Evolutionary conservation across 2,888 invertebrate genomes (phyloP).

Genomic region (Coenonympha glycerion): DNA sequence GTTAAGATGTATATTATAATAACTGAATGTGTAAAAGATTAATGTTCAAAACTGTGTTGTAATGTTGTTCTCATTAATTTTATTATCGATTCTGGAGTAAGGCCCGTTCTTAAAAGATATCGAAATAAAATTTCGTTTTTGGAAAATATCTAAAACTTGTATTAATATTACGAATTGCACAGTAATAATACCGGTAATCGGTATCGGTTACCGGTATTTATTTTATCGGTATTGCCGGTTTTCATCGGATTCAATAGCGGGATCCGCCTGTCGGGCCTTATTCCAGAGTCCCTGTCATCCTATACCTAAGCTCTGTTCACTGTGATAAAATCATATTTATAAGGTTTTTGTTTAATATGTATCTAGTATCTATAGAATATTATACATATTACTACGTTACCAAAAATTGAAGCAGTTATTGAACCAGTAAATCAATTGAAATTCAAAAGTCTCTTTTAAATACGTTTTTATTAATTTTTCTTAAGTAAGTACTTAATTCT

Average conservation of each 20-base stretch:
- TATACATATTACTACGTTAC: constrained; percentile 4
- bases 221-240: no score
- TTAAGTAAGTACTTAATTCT: no score
- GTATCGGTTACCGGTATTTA: neutral
- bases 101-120: neutral
- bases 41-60: constrained; percentile 10
- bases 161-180: no score
- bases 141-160: no score
- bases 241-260: neutral
- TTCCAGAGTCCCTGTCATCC: constrained; percentile 28
- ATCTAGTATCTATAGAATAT: constrained; percentile 16
- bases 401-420: neutral
- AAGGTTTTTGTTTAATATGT: constrained; percentile 20
- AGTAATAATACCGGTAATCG: neutral
- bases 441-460: no score
- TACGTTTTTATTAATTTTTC: no score
- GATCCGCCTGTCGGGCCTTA: constrained; percentile 8
- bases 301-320: constrained; percentile 51
- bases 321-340: constrained; percentile 49
- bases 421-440: neutral
- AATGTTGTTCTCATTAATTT: constrained; percentile 9
- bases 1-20: constrained; percentile 18
- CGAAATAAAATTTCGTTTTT: no score
- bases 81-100: constrained; percentile 13
- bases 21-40: constrained; percentile 21